phyloP scores from a whole-genome alignment of 1,140 invertebrate genomes.

The Diachasma alloeum region DNA sequence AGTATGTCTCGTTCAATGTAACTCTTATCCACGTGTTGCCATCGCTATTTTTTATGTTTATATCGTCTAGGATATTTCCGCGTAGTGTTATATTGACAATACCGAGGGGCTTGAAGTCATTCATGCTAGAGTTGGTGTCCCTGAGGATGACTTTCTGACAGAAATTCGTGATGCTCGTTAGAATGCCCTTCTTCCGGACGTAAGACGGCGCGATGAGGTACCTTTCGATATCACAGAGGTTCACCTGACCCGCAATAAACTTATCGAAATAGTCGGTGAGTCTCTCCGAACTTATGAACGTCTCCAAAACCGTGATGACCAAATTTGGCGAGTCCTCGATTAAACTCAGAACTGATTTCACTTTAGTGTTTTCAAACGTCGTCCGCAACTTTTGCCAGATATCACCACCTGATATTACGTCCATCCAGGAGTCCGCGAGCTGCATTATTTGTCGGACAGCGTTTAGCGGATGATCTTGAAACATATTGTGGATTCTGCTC shows the following conservation, averaged over 20 bases:
- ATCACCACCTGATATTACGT: constrained; percentile 50
- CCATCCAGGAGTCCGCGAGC: constrained; percentile 35
- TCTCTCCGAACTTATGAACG: constrained; percentile 53
- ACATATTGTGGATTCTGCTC: background rate
- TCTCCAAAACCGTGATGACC: constrained; percentile 46
- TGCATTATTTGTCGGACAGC: constrained; percentile 28
- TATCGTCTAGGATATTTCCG: background rate
- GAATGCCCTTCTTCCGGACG: constrained; percentile 48
- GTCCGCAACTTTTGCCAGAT: constrained; percentile 50
- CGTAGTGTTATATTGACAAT: background rate
- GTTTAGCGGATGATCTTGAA: background rate
- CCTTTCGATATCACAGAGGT: constrained; percentile 52
- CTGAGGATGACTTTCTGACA: constrained; percentile 47
- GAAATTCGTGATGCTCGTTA: constrained; percentile 50
- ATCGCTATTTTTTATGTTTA: background rate
- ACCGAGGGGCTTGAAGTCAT: constrained; percentile 42
- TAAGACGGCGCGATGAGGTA: constrained; percentile 54
- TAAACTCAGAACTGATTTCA: constrained; percentile 47
- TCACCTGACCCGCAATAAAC: constrained; percentile 40
- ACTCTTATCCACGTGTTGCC: background rate
- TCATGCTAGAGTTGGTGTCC: constrained; percentile 16
- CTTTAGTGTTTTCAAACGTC: constrained; percentile 45
- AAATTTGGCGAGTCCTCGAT: constrained; percentile 56
- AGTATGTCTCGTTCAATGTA: constrained; percentile 38
- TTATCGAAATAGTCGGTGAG: constrained; percentile 45